phyloP scores from a whole-genome alignment of 1,140 invertebrate species.

The Notospermus geniculatus region DNA sequence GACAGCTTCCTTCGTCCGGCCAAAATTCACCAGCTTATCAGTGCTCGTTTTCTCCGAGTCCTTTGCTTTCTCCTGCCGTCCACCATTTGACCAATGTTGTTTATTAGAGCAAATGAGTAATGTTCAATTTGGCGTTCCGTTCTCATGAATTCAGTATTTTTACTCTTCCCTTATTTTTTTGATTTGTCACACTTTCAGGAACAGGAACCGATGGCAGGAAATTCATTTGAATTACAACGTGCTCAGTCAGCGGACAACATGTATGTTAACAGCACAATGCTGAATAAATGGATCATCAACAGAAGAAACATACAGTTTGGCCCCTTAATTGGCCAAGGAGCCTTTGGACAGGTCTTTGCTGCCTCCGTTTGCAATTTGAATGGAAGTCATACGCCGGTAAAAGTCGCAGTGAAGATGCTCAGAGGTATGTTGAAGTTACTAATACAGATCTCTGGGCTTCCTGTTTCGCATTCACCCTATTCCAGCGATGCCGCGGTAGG shows the following conservation, averaged over 20 bases:
- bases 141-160: neutral
- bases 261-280: neutral
- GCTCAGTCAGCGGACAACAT: constrained; percentile 1
- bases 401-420: constrained; percentile 27
- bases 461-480: too few species aligned
- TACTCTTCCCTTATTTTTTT: too few species aligned
- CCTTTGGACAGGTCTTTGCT: constrained; percentile 69
- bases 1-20: neutral
- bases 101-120: too few species aligned
- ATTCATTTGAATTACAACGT: neutral
- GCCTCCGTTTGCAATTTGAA: constrained; percentile 13
- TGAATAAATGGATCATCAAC: neutral
- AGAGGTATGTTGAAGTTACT: constrained; percentile 22
- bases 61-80: neutral
- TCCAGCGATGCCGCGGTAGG: too few species aligned
- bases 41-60: neutral
- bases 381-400: constrained; percentile 11
- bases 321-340: constrained; percentile 87
- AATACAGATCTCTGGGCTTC: too few species aligned
- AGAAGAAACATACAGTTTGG: constrained; percentile 78
- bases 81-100: too few species aligned
- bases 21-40: neutral
- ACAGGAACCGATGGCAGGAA: neutral
- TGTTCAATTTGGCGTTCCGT: too few species aligned
- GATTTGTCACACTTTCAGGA: too few species aligned